Percentiles rank a stretch among this genome's conserved stretches.
These are phyloP conservation scores for Macquaria ambigua DNA, from an alignment of 2,113 vertebrate species.

Conservation along the genomic window DNA sequence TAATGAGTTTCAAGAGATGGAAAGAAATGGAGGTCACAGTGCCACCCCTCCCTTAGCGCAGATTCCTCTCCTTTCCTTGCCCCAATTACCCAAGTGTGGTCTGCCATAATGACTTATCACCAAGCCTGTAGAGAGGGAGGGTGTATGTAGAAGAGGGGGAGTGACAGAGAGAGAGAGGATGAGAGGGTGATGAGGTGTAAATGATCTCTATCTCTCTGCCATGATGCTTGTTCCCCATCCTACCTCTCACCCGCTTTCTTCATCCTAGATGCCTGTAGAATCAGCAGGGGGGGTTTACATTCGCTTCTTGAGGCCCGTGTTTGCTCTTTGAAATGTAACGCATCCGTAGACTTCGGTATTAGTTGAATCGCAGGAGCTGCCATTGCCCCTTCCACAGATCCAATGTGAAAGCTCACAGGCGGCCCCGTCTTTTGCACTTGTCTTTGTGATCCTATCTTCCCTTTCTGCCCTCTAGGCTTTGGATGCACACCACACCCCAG, in stretches of 20 bases:
- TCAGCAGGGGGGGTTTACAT: slow-evolving; percentile 1
- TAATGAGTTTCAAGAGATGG: slow-evolving; percentile 50
- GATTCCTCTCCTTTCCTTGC: slow-evolving; percentile 44
- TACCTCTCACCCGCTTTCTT: slow-evolving; percentile 28
- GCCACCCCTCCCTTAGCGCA: slow-evolving; percentile 15
- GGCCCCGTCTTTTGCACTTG: slow-evolving; percentile 21
- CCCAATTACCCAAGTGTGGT: slow-evolving; percentile 72
- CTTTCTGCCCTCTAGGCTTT: slow-evolving; percentile 29
- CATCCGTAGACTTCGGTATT: slow-evolving; percentile 23
- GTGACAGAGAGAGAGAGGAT: slow-evolving; percentile 19
- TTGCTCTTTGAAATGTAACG: slow-evolving; percentile 41
- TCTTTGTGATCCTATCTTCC: slow-evolving; percentile 29
- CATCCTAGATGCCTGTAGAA: slow-evolving; percentile 23
- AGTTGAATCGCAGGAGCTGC: slow-evolving; percentile 44
- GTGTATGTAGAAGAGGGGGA: slow-evolving; percentile 8
- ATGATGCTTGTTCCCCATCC: slow-evolving; percentile 33
- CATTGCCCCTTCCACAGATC: slow-evolving; percentile 39
- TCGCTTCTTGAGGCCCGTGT: slow-evolving; percentile 30
- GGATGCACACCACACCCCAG: background rate
- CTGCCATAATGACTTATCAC: slow-evolving; percentile 73
- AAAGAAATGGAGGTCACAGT: slow-evolving; percentile 55
- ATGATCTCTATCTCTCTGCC: slow-evolving; percentile 53
- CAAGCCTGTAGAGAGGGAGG: slow-evolving; percentile 40
- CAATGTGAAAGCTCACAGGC: slow-evolving; percentile 53
- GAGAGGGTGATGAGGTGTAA: slow-evolving; percentile 69